Evolutionary conservation across 2,888 invertebrate species (phyloP), one percentile per base, ranked within the genome.

Genomic region (Orthosia gothica): DNA sequence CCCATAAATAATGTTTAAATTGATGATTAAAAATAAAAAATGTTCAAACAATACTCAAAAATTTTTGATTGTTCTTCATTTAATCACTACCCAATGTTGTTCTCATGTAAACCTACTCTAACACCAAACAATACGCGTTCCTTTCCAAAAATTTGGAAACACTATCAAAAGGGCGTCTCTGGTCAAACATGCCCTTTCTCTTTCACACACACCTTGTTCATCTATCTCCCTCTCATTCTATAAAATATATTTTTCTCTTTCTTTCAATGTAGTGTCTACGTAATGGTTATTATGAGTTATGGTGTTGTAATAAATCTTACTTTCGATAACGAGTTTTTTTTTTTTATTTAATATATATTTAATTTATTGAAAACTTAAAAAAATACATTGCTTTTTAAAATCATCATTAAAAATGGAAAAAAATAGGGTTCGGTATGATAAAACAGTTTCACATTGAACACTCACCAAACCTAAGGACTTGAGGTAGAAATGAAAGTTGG

Each of bases 131-230:
- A 93, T 94, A 92, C 91, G 87, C 93, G 89, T 89, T 89, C 91
- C 95, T 96, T 96, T 96, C 96, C 96, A 89, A 95, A 96, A 95
- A 94, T 96, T 96, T 96, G 96, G 96, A 96, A 96, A 96, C 96
- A 95, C 94, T 96, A 96, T 95, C 95, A 91, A 91, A 93, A 95
- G 95, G 96, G 96, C 94, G 95, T 89, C 92, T 88, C 90, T 91
- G 86, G 92, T 94, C 93, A 95, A 95, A 95, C 91, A 95, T 89
- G 72, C 59, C 71, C 89, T 70, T 57, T 95, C 96, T 82, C 92
- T 83, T 77, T 89, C 83, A 55, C 90, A 66, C 79, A 70, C 88
- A 73, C 64, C 72, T 20, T 1, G 16, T 13, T 52, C 49, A n/a
- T 13, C 50, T 83, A 84, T 86, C 32, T 62, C 78, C 81, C 55